A percentile compares a stretch with the other conserved stretches of the same genome.
Evolutionary conservation across 2,888 invertebrate species (phyloP).

Genomic region (Teinopalpus imperialis): DNA sequence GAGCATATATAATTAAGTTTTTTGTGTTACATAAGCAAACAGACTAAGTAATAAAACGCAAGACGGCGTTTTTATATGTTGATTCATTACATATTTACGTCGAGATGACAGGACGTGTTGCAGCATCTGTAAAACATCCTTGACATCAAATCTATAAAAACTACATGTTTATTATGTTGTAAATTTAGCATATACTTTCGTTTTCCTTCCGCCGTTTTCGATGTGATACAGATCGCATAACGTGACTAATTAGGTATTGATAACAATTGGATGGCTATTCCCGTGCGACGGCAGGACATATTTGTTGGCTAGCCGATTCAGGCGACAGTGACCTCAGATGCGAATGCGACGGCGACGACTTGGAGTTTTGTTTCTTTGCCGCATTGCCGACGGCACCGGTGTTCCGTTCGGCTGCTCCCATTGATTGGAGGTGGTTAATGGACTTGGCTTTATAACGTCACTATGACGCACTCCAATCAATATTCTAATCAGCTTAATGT

Average conservation of each 20-base stretch:
- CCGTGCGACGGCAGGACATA: not conserved
- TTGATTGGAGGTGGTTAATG: not conserved
- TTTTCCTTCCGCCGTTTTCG: not conserved
- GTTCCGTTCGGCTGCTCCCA: constrained; percentile 1
- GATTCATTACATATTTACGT: constrained; percentile 7
- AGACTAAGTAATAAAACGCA: not conserved
- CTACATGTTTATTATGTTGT: constrained; percentile 8
- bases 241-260: not conserved
- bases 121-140: constrained; percentile 3
- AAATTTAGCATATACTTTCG: constrained; percentile 12
- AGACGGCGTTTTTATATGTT: constrained; percentile 13
- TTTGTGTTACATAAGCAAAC: constrained; percentile 9
- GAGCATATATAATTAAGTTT: no score
- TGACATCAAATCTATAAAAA: constrained; percentile 9
- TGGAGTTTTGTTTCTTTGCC: constrained; percentile 11
- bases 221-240: not conserved
- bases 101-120: constrained; percentile 1
- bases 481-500: no score
- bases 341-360: constrained; percentile 3
- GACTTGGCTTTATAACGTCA: constrained; percentile 11
- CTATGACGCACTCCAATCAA: constrained; percentile 4
- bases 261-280: not conserved
- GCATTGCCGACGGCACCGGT: constrained; percentile 19
- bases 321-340: not conserved
- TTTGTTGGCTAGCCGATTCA: not conserved